These are phyloP conservation scores for Cephus pulcher DNA, from an alignment of 2,888 invertebrate species.

Conservation along the genomic window DNA sequence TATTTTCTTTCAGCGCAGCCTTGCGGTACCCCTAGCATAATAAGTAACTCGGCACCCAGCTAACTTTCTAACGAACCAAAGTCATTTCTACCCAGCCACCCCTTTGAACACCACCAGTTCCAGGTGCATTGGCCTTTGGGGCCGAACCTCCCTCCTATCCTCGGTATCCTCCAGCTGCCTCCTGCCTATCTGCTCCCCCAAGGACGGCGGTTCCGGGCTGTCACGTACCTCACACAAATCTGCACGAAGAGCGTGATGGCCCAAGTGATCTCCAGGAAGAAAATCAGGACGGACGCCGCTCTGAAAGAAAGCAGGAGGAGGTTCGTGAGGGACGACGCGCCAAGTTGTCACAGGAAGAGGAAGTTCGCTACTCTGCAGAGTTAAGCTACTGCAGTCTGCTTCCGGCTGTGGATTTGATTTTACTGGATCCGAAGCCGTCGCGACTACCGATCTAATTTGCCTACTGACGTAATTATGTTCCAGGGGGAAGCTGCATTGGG, in stretches of 20 bases:
- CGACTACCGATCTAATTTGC: too few species aligned
- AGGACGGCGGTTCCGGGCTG: neutral
- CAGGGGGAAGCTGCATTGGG: too few species aligned
- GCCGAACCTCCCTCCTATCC: too few species aligned
- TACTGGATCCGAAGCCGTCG: too few species aligned
- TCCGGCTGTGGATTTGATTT: too few species aligned
- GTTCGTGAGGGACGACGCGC: neutral
- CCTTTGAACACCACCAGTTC: neutral
- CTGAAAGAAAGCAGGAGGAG: constrained; percentile 63
- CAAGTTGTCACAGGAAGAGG: neutral
- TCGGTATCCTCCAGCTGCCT: too few species aligned
- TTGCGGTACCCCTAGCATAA: too few species aligned
- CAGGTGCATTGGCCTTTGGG: neutral
- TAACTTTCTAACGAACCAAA: constrained; percentile 4
- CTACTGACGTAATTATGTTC: too few species aligned
- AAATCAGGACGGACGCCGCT: constrained; percentile 70
- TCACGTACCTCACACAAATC: constrained; percentile 68
- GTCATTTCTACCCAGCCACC: neutral
- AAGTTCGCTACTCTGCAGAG: neutral
- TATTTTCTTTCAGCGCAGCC: too few species aligned
- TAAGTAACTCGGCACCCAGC: neutral
- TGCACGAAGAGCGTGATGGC: constrained; percentile 74
- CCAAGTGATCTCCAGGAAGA: constrained; percentile 76
- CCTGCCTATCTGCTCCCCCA: too few species aligned
- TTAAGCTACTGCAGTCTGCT: too few species aligned